These are phyloP conservation scores for Trachymyrmex cornetzi DNA, from an alignment of 1,140 invertebrate genomes.

Conservation along the genomic window DNA sequence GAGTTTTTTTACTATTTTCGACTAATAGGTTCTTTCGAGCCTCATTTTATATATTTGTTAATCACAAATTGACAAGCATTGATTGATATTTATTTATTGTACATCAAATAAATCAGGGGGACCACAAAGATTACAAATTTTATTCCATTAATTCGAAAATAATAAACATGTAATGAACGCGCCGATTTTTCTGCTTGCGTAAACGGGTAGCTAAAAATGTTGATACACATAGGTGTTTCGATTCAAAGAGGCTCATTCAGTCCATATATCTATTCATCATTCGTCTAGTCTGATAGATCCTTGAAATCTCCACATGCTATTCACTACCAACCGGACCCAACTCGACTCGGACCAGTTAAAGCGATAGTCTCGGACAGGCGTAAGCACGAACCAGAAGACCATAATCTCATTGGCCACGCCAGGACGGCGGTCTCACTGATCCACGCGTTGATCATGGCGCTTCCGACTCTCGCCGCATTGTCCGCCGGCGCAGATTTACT, in stretches of 20 bases:
- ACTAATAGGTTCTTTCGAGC: no score
- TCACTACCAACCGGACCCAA: conserved; percentile 65
- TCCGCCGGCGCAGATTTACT: conserved; percentile 77
- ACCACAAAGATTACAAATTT: not conserved
- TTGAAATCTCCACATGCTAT: conserved; percentile 56
- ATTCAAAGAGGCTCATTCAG: conserved; percentile 47
- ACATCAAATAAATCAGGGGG: not conserved
- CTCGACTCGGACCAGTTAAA: conserved; percentile 59
- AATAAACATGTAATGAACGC: not conserved
- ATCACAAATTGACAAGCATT: no score
- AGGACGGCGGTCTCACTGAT: conserved; percentile 76
- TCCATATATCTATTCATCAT: conserved; percentile 33
- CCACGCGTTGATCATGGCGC: conserved; percentile 71
- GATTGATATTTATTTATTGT: not conserved
- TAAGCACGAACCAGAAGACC: conserved; percentile 64
- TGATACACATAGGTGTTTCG: conserved; percentile 37
- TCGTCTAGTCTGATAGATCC: conserved; percentile 59
- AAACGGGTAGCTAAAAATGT: conserved; percentile 53
- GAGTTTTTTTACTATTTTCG: no score
- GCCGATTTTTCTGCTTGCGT: not conserved
- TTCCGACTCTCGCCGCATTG: conserved; percentile 78
- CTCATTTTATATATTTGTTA: no score
- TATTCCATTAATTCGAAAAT: not conserved
- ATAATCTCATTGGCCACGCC: conserved; percentile 82
- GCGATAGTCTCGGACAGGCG: conserved; percentile 58